A percentile compares a stretch with the other conserved stretches of the same genome.
phyloP scores from a whole-genome alignment of 2,888 invertebrate species.

The Ochropleura leucogaster region DNA sequence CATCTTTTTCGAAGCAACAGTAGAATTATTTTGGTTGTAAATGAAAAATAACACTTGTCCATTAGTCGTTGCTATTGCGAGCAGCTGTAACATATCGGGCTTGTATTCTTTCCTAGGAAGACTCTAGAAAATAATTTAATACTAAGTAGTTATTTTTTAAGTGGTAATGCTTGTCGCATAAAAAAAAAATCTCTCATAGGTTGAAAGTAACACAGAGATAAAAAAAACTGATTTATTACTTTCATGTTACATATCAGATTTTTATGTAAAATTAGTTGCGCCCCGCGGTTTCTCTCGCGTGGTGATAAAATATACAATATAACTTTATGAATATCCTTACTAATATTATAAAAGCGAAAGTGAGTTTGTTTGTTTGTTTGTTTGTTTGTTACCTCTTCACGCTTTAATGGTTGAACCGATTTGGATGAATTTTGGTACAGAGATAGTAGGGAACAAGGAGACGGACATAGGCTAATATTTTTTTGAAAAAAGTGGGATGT shows the following conservation, averaged over 20 bases:
- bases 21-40: slow-evolving; percentile 37
- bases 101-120: slow-evolving; percentile 7
- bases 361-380: too few species aligned
- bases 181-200: slow-evolving; percentile 2
- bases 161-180: slow-evolving; percentile 4
- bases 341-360: too few species aligned
- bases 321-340: too few species aligned
- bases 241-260: neutral
- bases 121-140: slow-evolving; percentile 4
- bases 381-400: too few species aligned
- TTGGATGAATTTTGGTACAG: too few species aligned
- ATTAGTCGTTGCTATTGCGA: slow-evolving; percentile 45
- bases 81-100: slow-evolving; percentile 40
- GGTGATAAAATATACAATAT: too few species aligned
- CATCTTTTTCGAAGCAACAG: slow-evolving; percentile 9
- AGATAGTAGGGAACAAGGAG: too few species aligned
- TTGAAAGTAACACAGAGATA: slow-evolving; percentile 10
- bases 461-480: too few species aligned
- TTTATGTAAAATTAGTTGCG: too few species aligned
- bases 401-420: too few species aligned
- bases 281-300: too few species aligned
- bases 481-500: too few species aligned
- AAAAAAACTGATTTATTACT: slow-evolving; percentile 1
- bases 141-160: slow-evolving; percentile 13
- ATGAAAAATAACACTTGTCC: slow-evolving; percentile 50